Base-by-base conservation (phyloP, 2,888 invertebrate genomes). In the Apodemia hepburni region DNA sequence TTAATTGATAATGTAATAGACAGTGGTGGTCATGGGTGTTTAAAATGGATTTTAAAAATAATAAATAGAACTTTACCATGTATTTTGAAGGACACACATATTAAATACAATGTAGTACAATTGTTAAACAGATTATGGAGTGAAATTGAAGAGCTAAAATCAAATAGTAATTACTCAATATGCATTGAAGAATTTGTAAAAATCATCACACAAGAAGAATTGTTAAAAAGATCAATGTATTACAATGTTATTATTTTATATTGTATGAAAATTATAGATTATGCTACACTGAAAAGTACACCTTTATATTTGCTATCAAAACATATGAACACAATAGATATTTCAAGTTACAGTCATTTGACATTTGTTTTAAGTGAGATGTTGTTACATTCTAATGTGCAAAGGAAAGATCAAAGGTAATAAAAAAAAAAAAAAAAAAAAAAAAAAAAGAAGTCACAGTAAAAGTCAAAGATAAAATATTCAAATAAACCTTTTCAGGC, bases 351-450 rank as follows among this genome's bases (percentile, higher is more conserved):
- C 71, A 75, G 78, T 2, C 81, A 83, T 58, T 74, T 92, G 63
- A 71, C 85, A 51, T 82, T 81, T 69, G 71, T 92, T 54, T 71
- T 93, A 58, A 77, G 84, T 65, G 87, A 92, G 61, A 82, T 92
- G 57, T 70, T 93, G 62, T 70, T 92, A 12, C 92, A 87, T 77
- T 88, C 92, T 59, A 84, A 87, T 60, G 83, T 92, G 15, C 83
- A 84, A 45, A 87, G 87, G 68, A 93, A 92, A 76, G 93, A 93
- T 72, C 92, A 92, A 72, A 92, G 92, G 93, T 93, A 57, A 22
- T 22, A 22, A 22, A 33, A 33, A n/a, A 22, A 22, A 33, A 33
- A n/a, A n/a, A n/a, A n/a, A n/a, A n/a, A n/a, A n/a, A n/a, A n/a
- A n/a, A n/a, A n/a, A n/a, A n/a, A n/a, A 7, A 33, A 33, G 2